phyloP scores from a whole-genome alignment of 1,140 invertebrate genomes.

The Tribolium madens region DNA sequence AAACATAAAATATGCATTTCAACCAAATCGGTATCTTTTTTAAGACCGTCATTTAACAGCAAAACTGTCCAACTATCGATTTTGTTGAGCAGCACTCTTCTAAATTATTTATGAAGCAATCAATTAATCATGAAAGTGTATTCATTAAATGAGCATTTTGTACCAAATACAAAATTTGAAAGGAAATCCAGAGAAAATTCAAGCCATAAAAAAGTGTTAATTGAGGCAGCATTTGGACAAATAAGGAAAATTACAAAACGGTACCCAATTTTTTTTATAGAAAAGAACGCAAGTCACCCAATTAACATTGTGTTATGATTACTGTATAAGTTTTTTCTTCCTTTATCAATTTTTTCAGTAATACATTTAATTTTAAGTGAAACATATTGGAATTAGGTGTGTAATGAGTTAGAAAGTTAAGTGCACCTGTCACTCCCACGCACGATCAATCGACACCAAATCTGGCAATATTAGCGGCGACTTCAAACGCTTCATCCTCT shows the following conservation, averaged over 20 bases:
- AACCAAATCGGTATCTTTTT: constrained; percentile 2
- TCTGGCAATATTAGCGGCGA: neutral
- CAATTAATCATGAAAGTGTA: neutral
- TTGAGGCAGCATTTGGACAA: neutral
- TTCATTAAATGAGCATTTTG: neutral
- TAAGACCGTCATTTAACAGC: neutral
- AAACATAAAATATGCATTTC: neutral
- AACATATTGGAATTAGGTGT: too few species aligned
- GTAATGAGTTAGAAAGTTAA: neutral
- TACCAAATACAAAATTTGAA: neutral
- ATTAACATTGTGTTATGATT: too few species aligned
- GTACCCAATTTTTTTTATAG: neutral
- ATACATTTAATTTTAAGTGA: too few species aligned
- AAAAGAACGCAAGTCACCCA: too few species aligned
- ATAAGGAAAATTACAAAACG: neutral
- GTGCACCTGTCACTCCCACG: neutral
- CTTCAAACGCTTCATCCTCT: neutral
- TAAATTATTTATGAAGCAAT: neutral
- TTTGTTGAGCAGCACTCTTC: neutral
- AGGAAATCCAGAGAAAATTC: neutral
- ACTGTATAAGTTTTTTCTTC: too few species aligned
- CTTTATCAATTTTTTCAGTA: too few species aligned
- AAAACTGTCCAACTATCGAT: neutral
- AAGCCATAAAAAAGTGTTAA: neutral
- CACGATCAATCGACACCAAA: neutral